Evolutionary conservation across 2,888 invertebrate genomes (phyloP).

Genomic region (Leptopterna dolabrata): DNA sequence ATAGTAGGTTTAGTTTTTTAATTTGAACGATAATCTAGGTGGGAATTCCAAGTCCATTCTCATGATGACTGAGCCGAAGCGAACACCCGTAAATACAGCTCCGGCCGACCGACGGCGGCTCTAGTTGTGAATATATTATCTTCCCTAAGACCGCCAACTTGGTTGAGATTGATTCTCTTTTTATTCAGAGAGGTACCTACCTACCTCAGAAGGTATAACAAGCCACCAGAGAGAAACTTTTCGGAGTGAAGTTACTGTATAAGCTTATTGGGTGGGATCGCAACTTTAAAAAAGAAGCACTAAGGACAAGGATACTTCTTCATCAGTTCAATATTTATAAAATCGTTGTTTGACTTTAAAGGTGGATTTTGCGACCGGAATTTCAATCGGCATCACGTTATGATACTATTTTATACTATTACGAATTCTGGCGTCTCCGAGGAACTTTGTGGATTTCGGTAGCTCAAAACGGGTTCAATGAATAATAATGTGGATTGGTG

Average conservation of each 20-base stretch:
- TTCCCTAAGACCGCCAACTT: slow-evolving; percentile 3
- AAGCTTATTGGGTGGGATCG: not conserved
- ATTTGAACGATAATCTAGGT: no score
- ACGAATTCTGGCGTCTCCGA: no score
- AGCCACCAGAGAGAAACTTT: not conserved
- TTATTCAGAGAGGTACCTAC: not conserved
- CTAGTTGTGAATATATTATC: not conserved
- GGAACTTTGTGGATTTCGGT: no score
- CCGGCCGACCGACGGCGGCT: not conserved
- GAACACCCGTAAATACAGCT: not conserved
- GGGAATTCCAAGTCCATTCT: not conserved
- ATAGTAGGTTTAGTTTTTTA: no score
- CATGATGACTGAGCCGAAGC: not conserved
- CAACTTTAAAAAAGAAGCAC: not conserved
- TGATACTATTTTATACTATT: not conserved
- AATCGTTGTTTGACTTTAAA: not conserved
- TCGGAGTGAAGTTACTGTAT: not conserved
- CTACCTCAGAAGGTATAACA: not conserved
- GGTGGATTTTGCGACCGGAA: not conserved
- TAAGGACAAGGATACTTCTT: not conserved
- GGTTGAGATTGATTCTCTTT: slow-evolving; percentile 3
- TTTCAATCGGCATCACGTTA: not conserved
- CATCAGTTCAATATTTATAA: not conserved
- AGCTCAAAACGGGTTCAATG: no score
- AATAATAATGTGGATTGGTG: no score